Conservation (phyloP, 1,140 invertebrate species). For the Amyelois transitella region DNA sequence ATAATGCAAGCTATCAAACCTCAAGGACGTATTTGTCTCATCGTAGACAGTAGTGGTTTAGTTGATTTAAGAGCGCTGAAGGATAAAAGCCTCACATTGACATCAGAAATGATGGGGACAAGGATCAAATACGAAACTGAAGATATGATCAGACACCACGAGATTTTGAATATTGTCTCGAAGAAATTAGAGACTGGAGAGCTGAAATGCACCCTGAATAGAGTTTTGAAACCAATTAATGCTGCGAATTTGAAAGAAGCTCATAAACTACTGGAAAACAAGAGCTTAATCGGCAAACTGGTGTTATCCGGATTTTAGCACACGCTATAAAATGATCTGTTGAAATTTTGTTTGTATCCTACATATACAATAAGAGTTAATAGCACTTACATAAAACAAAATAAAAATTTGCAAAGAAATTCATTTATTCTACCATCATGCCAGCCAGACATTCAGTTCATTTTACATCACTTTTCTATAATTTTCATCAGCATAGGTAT, state of each 20-base stretch:
- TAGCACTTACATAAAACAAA: too few species aligned
- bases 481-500: too few species aligned
- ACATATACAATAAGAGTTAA: too few species aligned
- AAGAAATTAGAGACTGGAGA: slow-evolving; percentile 45
- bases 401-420: too few species aligned
- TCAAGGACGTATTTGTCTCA: slow-evolving; percentile 55
- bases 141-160: slow-evolving; percentile 44
- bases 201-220: slow-evolving; percentile 45
- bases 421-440: too few species aligned
- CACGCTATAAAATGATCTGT: neutral
- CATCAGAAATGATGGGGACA: slow-evolving; percentile 58
- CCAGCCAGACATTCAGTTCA: too few species aligned
- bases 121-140: slow-evolving; percentile 57
- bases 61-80: slow-evolving; percentile 52
- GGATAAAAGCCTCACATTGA: slow-evolving; percentile 58
- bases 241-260: slow-evolving; percentile 47
- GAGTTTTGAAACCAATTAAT: slow-evolving; percentile 52
- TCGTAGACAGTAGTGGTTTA: slow-evolving; percentile 52
- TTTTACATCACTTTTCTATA: too few species aligned
- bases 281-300: slow-evolving; percentile 46
- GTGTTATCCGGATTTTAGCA: slow-evolving; percentile 44
- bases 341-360: too few species aligned
- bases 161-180: slow-evolving; percentile 48
- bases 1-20: slow-evolving; percentile 54
- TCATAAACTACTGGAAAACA: slow-evolving; percentile 45